phyloP scores from a whole-genome alignment of 2,888 invertebrate genomes.

The Lochmaea capreae region DNA sequence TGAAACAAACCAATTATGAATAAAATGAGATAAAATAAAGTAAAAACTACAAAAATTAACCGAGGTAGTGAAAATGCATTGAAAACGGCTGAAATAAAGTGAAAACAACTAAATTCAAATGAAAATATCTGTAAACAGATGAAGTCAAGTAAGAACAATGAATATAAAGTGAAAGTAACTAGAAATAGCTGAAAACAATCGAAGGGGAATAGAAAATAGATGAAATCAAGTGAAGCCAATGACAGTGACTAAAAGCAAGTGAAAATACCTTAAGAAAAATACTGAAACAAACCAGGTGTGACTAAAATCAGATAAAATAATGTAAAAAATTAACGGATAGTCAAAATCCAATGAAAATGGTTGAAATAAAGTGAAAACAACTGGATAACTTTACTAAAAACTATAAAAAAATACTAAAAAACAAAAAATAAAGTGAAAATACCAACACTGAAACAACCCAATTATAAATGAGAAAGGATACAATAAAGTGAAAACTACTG shows the following conservation, averaged over 20 bases:
- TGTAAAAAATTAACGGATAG: neutral
- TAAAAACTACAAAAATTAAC: too few relatives aligned
- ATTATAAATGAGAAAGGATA: too few relatives aligned
- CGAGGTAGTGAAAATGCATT: neutral
- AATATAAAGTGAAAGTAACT: neutral
- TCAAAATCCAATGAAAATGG: neutral
- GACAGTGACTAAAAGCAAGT: neutral
- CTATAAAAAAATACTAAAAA: neutral
- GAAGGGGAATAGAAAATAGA: neutral
- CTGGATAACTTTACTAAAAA: neutral
- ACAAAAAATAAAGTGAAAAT: too few relatives aligned
- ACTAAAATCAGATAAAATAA: neutral
- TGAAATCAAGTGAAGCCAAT: neutral
- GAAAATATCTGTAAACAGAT: neutral
- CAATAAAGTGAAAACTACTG: too few relatives aligned
- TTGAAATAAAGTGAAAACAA: neutral
- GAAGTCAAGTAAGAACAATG: too few relatives aligned
- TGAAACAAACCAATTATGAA: too few relatives aligned
- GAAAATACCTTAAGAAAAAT: neutral
- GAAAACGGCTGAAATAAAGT: neutral
- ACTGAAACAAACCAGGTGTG: neutral
- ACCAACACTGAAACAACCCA: too few relatives aligned
- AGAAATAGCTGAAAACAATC: neutral
- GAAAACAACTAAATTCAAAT: neutral
- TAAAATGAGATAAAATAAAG: neutral